phyloP scores from a whole-genome alignment of 2,888 invertebrate species.

The Netelia inedita region DNA sequence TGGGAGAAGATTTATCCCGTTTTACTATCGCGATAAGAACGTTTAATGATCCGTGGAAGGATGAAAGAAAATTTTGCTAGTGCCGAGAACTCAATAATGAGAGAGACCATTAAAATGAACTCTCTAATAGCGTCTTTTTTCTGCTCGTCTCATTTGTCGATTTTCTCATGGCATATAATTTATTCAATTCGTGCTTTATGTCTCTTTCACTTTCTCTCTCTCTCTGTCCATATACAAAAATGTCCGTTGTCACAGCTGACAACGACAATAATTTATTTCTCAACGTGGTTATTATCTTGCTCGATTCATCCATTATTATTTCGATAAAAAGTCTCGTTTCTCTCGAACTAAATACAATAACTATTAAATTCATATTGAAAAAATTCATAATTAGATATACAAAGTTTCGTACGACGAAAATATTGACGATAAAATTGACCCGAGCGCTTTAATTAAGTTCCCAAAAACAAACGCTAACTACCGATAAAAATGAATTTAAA shows the following conservation, averaged over 20 bases:
- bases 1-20: background rate
- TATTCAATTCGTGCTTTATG: background rate
- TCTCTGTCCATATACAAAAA: background rate
- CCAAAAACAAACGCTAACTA: background rate
- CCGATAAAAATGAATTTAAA: background rate
- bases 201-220: background rate
- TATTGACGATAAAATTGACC: background rate
- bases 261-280: background rate
- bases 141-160: background rate
- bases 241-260: background rate
- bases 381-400: too few species aligned
- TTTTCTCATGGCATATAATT: background rate
- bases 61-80: background rate
- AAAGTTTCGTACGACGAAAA: background rate
- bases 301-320: too few species aligned
- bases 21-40: background rate
- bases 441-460: background rate
- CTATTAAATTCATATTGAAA: background rate
- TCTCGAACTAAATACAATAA: too few species aligned
- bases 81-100: background rate
- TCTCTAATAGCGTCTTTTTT: background rate
- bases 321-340: too few species aligned
- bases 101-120: background rate
- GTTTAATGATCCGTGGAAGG: background rate
- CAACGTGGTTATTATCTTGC: background rate